A percentile compares a stretch with the other conserved stretches of the same genome.
Conservation (phyloP, 2,113 vertebrate species). For the Elaphurus davidianus region DNA sequence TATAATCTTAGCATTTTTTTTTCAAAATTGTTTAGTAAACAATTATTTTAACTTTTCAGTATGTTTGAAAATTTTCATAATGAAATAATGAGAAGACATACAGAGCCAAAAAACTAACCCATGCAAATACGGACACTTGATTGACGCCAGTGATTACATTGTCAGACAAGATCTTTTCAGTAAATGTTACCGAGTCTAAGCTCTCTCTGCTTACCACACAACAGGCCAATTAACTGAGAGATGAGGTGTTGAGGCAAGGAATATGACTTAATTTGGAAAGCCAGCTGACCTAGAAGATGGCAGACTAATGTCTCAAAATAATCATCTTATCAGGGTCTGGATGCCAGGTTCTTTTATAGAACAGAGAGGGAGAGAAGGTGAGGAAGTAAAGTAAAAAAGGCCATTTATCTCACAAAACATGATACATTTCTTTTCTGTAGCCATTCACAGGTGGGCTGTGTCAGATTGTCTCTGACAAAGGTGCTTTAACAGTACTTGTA, state of each 20-base stretch:
- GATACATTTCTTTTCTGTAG: not conserved
- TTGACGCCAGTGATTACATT: not conserved
- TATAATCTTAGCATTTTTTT: not conserved
- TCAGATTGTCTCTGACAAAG: not conserved
- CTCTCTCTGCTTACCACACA: not conserved
- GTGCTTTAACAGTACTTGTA: not conserved
- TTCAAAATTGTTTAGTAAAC: not conserved
- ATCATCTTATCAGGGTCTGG: not conserved
- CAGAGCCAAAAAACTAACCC: not conserved
- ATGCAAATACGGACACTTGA: not conserved
- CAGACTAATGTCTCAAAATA: not conserved
- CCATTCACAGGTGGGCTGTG: not conserved
- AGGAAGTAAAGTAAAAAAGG: not conserved
- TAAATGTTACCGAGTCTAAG: not conserved
- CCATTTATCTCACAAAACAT: not conserved
- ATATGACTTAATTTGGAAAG: not conserved
- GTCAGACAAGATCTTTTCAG: not conserved
- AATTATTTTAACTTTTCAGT: not conserved
- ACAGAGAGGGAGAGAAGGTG: not conserved
- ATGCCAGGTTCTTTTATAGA: not conserved
- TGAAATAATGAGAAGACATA: not conserved
- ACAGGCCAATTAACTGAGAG: not conserved
- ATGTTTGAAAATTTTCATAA: not conserved
- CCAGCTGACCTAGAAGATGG: not conserved
- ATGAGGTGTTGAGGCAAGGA: not conserved